Conservation (phyloP, 2,888 invertebrate species). For the Ophion costatus region DNA sequence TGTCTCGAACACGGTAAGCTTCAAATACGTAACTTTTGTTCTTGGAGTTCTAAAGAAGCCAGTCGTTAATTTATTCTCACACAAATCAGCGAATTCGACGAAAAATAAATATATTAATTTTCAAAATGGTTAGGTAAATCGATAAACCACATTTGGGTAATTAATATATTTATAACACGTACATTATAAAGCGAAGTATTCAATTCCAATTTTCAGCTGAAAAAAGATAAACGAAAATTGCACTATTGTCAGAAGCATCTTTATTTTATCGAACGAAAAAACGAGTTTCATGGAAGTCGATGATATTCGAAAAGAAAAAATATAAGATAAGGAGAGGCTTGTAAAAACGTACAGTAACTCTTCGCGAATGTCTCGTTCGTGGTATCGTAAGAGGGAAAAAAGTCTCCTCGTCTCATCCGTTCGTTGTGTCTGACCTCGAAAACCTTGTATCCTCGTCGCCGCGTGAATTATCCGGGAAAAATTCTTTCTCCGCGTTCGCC, state of each 20-base stretch:
- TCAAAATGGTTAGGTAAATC: not conserved
- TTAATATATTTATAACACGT: no score
- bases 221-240: not conserved
- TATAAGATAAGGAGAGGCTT: not conserved
- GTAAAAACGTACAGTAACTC: not conserved
- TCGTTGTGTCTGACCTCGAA: constrained; percentile 20
- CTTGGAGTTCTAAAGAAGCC: no score
- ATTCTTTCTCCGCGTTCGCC: constrained; percentile 65
- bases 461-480: constrained; percentile 23
- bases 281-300: not conserved
- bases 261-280: not conserved
- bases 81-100: not conserved
- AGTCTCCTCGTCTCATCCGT: constrained; percentile 12
- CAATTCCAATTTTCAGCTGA: not conserved
- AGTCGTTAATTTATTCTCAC: no score
- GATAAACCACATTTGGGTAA: no score
- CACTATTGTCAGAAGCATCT: not conserved
- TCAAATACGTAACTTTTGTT: no score
- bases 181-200: not conserved
- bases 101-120: not conserved
- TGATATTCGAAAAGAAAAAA: not conserved
- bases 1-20: no score
- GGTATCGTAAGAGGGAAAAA: constrained; percentile 8
- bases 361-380: constrained; percentile 20
- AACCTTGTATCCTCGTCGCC: constrained; percentile 5